Percentiles rank a stretch among this genome's conserved stretches.
Evolutionary conservation across 2,113 vertebrate species (phyloP).

Genomic region (Pomatostomus ruficeps): DNA sequence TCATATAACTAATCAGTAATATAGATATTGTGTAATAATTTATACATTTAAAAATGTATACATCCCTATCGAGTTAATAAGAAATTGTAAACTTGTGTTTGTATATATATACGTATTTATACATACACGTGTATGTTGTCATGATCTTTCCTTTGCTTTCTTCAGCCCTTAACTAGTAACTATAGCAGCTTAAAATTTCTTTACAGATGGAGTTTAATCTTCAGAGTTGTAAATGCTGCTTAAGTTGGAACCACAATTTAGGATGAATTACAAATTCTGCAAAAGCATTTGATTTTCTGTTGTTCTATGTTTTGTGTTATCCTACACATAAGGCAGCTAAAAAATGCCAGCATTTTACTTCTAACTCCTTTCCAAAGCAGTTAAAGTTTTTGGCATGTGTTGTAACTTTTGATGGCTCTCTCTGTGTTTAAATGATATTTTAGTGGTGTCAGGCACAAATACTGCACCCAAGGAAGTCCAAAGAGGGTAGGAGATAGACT

Average conservation of each 20-base stretch:
- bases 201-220: background rate
- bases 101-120: accelerated
- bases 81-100: background rate
- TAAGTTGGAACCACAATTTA: background rate
- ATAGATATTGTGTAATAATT: too few relatives aligned
- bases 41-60: background rate
- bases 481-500: background rate
- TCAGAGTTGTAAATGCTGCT: background rate
- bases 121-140: accelerated
- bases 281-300: background rate
- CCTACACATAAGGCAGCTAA: background rate
- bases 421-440: background rate
- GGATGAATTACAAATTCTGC: background rate
- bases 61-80: background rate
- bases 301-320: background rate
- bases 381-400: background rate
- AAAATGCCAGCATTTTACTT: background rate
- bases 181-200: background rate
- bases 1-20: background rate
- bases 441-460: background rate
- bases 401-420: background rate
- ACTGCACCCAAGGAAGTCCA: background rate
- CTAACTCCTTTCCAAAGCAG: background rate
- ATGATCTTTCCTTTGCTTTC: background rate
- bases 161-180: background rate